Evolutionary conservation across 2,888 invertebrate genomes (phyloP), one percentile per base, ranked within the genome.

Genomic region (Agrotis segetum): DNA sequence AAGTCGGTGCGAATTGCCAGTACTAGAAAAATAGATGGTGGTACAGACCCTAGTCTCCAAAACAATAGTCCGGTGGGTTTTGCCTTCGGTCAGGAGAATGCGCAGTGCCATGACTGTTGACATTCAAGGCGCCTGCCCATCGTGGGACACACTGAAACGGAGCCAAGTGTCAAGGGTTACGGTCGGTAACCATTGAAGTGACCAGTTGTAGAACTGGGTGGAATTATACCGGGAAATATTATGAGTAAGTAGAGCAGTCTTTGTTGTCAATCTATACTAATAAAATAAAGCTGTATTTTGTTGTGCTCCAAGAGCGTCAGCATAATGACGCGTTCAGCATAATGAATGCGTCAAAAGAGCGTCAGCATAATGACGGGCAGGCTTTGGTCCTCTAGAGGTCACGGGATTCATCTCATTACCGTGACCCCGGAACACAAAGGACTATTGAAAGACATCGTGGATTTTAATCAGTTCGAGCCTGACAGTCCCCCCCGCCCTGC

Each of bases 111-210:
- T 86, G 86, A 87, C 87, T 81, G 79, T 85, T 87, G 87, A 77
- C 87, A 87, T 87, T 87, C 84, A 84, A 74, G 68, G 69, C 78
- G 72, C 82, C 75, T 84, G 80, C 71, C 82, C 79, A 84, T 81
- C 77, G 78, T 77, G 76, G 59, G 81, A 84, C 73, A 72, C 55
- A 64, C 70, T 73, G 76, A 72, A 82, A 74, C 65, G 69, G 59
- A 67, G 56, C 62, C 82, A 67, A 67, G 71, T 77, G 76, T 71
- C 74, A 74, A 74, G 67, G 70, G 82, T 79, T 75, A 56, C 71
- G 59, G 76, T 67, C 71, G 55, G n/a, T 68, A 73, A 34, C 72
- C 67, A 50, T 52, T 34, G 62, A 69, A 71, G 58, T 69, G 77
- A 74, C 75, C 67, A 64, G 77, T 63, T 49, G 34, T 34, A 13